Percentiles rank a stretch among this genome's conserved stretches.
phyloP scores from a whole-genome alignment of 1,140 invertebrate genomes.

The Rhagoletis zephyria region DNA sequence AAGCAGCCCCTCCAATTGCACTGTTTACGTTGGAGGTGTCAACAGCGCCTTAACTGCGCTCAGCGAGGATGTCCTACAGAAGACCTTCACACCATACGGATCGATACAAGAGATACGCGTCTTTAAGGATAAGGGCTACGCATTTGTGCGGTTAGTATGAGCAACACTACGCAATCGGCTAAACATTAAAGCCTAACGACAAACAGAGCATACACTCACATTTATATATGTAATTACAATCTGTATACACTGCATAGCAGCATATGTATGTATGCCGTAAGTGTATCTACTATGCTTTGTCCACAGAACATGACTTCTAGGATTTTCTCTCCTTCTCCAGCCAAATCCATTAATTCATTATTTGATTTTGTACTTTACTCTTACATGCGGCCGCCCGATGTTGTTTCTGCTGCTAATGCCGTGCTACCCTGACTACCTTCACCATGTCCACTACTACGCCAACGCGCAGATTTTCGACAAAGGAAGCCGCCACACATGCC shows the following conservation, averaged over 20 bases:
- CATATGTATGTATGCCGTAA: too few relatives aligned
- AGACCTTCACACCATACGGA: conserved; percentile 95
- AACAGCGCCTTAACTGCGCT: conserved; percentile 94
- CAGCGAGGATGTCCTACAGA: conserved; percentile 96
- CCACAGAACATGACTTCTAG: not conserved
- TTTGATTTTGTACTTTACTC: conserved; percentile 46
- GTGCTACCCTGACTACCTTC: not conserved
- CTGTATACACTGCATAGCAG: too few relatives aligned
- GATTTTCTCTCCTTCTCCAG: not conserved
- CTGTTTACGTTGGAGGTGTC: conserved; percentile 97
- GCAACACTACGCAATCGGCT: not conserved
- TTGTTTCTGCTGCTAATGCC: not conserved
- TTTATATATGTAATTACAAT: not conserved
- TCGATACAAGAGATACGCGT: conserved; percentile 97
- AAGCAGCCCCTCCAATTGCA: conserved; percentile 98
- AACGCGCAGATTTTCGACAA: conserved; percentile 89
- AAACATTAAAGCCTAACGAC: not conserved
- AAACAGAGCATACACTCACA: not conserved
- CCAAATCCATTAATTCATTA: conserved; percentile 39
- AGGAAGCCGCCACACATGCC: conserved; percentile 97
- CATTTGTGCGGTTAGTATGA: conserved; percentile 88
- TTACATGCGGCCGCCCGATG: not conserved
- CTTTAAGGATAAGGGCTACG: conserved; percentile 99
- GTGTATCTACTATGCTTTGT: not conserved
- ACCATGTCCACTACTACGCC: not conserved